Base-by-base conservation (phyloP, 2,797 vertebrate genomes). In the Trematomus bernacchii region DNA sequence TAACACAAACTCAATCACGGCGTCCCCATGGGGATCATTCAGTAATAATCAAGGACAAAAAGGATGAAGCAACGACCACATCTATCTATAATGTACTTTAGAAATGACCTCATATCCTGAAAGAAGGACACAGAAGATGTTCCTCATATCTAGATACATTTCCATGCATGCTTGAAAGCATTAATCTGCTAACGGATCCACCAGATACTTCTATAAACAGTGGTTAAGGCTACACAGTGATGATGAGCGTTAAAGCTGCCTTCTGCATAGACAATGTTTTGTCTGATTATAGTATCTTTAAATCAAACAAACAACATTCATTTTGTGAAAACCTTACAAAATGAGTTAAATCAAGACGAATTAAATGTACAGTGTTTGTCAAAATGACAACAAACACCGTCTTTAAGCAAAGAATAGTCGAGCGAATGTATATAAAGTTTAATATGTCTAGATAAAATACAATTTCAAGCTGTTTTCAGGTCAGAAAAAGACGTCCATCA, bases 21-120 rank as follows among this genome's bases (percentile, higher is more conserved):
- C 23, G 1, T 30, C 53, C 62, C 52, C 67, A 8, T 18, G 58
- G 67, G 72, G 46, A 73, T 76, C 51, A 6, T 71, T 83, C 47
- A 16, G 73, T 18, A 50, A 77, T 62, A 75, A 62, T 77, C 65
- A 57, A 43, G 63, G 60, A 71, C 52, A 37, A 16, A 21, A 71
- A 66, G 44, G 44, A 84, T 66, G 76, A 79, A 37, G 62, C 61
- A 52, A 10, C 44, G 58, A 83, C 54, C 57, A 10, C 74, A 66
- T 58, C 66, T 37, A 37, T 85, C 51, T 30, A 33, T 55, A 60
- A 59, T 8, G n/a, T 13, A 15, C 53, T 67, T 10, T 48, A 58
- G 53, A 54, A 51, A 85, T 85, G 16, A 88, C 27, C 75, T 84
- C 86, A 84, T n/a, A 40, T 79, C 61, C 82, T 82, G 73, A 69